A percentile compares a stretch with the other conserved stretches of the same genome.
Conservation (phyloP, 2,797 vertebrate genomes). For the Phoxinus dragarum region DNA sequence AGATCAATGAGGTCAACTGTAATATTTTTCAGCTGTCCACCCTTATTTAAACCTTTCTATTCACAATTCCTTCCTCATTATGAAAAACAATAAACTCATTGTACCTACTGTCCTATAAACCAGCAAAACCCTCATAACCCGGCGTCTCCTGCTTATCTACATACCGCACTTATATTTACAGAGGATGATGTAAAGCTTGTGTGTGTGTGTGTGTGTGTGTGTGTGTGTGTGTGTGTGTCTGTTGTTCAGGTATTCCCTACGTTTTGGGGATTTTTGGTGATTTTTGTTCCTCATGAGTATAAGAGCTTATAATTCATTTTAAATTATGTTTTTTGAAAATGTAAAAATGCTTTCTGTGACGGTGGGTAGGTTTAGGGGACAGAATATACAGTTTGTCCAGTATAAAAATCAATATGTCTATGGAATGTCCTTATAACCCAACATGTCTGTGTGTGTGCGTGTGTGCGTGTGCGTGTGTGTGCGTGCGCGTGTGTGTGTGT, state of each 20-base stretch:
- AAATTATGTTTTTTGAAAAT: background rate
- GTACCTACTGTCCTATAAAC: constrained; percentile 38
- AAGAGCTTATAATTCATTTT: background rate
- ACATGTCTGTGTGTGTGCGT: too few species aligned
- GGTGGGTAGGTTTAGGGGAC: background rate
- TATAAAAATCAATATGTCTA: background rate
- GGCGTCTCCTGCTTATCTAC: constrained; percentile 32
- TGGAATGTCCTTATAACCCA: too few species aligned
- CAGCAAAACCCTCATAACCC: constrained; percentile 38
- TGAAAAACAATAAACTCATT: constrained; percentile 51
- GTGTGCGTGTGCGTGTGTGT: too few species aligned
- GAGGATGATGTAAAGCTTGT: constrained; percentile 34
- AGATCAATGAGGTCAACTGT: background rate
- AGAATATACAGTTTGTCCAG: background rate
- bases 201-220: background rate
- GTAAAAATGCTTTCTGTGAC: background rate
- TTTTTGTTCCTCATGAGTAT: background rate
- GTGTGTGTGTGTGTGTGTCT: too few species aligned
- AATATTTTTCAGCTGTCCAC: constrained; percentile 24
- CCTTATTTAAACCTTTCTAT: constrained; percentile 25
- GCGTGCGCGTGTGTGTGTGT: background rate
- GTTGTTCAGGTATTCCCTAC: too few species aligned
- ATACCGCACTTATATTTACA: constrained; percentile 17
- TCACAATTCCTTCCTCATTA: constrained; percentile 34
- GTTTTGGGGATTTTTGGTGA: background rate